Evolutionary conservation across 2,797 vertebrate genomes (phyloP), one percentile per base, ranked within the genome.

Genomic region (Lagorchestes hirsutus): DNA sequence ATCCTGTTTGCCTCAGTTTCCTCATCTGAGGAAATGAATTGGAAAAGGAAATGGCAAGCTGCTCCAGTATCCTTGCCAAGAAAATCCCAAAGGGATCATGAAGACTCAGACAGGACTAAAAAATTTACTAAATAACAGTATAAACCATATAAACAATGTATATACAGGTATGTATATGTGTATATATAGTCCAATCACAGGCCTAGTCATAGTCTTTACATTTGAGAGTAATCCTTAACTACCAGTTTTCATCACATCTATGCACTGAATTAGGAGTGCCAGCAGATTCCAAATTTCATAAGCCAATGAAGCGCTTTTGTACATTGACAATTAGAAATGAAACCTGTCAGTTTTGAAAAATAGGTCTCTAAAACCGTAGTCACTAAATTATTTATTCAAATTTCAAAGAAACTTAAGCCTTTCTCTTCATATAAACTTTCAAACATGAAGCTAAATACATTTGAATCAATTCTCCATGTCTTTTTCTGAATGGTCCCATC

Each of bases 271-370:
- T 40, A 55, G 57, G 31, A 93, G 4, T 54, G 28, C 6, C 82
- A 90, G 55, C 40, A 92, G 94, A 56, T 50, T 91, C 55, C 13
- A 52, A 14, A 14, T 92, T 67, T 54, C 52, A 5, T 31, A 95
- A 92, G 34, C 90, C 31, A 12, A 34, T 90, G n/a, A 95, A 58
- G 96, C 34, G 91, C 62, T 92, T 55, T 34, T 40, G 13, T 18
- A 50, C 16, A 92, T 56, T 1, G 59, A 12, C 55, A 82, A 93
- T 24, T 92, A 0, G 90, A 90, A 82, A 18, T 74, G 58, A 97
- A 93, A 91, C 28, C 58, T 57, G 29, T n/a, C 90, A 92, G 74
- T 54, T 96, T 96, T 94, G 56, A 93, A 57, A 95, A 91, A 50
- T 10, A 52, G 9, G 62, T 12, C 27, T 18, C 16, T 92, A 34